A percentile compares a stretch with the other conserved stretches of the same genome.
phyloP scores from a whole-genome alignment of 2,113 vertebrate genomes.

The Pygoscelis antarcticus region DNA sequence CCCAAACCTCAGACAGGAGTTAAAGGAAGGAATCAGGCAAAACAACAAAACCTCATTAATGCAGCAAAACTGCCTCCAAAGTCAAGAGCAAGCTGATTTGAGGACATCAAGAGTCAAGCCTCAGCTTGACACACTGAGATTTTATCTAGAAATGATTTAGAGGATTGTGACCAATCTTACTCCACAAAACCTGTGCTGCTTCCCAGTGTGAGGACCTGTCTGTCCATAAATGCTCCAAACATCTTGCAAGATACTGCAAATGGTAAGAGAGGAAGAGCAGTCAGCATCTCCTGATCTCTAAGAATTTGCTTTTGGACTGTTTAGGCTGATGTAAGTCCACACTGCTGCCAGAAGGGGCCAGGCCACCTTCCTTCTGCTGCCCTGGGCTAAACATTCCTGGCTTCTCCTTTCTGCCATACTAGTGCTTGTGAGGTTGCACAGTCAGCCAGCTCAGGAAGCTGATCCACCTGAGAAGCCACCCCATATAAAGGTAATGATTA shows the following conservation, averaged over 20 bases:
- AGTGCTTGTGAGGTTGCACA: background rate
- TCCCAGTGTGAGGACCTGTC: background rate
- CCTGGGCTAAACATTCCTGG: background rate
- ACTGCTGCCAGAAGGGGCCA: background rate
- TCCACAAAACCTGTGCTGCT: background rate
- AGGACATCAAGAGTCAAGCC: background rate
- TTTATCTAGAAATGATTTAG: background rate
- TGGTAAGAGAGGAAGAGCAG: background rate
- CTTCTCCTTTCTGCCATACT: background rate
- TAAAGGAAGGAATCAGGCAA: background rate
- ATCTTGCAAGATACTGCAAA: background rate
- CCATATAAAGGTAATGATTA: background rate
- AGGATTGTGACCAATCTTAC: background rate
- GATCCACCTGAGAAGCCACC: background rate
- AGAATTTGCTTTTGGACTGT: background rate
- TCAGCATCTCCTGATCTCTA: background rate
- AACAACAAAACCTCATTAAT: background rate
- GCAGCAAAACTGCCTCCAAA: background rate
- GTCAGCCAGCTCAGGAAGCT: background rate
- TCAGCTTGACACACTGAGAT: background rate
- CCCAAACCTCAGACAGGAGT: background rate
- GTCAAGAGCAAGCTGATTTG: background rate
- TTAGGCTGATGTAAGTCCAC: background rate
- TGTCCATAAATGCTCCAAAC: background rate
- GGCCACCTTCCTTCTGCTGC: background rate